Evolutionary conservation across 2,888 invertebrate species (phyloP).

Genomic region (Punctoribates punctum): DNA sequence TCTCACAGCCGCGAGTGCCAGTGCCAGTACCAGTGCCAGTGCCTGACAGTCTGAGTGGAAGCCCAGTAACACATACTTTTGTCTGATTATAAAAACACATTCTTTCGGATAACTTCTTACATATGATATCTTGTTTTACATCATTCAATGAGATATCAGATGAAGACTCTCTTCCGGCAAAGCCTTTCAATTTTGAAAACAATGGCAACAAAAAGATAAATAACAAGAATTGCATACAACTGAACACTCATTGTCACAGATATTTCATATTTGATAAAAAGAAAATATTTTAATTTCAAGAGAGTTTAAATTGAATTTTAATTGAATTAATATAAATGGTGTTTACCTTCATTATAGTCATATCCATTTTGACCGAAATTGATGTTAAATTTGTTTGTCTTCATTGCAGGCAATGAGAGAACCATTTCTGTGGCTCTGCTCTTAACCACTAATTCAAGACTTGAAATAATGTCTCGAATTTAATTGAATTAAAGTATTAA

Average conservation of each 20-base stretch:
- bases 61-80: conserved; percentile 15
- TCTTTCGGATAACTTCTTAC: background rate
- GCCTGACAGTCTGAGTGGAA: background rate
- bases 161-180: background rate
- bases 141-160: conserved; percentile 21
- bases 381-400: background rate
- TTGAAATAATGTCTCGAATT: background rate
- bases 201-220: too few species aligned
- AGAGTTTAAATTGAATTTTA: too few species aligned
- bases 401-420: background rate
- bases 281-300: too few species aligned
- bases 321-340: too few species aligned
- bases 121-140: conserved; percentile 25
- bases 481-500: background rate
- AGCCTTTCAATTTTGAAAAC: background rate
- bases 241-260: too few species aligned
- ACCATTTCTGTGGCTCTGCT: too few species aligned
- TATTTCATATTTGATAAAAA: too few species aligned
- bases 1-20: background rate
- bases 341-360: background rate
- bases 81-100: background rate
- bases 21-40: too few species aligned
- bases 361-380: background rate
- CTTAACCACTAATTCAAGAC: too few species aligned
- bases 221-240: too few species aligned